A percentile compares a stretch with the other conserved stretches of the same genome.
phyloP scores from a whole-genome alignment of 2,113 vertebrate species.

The Leptocoma aspasia region DNA sequence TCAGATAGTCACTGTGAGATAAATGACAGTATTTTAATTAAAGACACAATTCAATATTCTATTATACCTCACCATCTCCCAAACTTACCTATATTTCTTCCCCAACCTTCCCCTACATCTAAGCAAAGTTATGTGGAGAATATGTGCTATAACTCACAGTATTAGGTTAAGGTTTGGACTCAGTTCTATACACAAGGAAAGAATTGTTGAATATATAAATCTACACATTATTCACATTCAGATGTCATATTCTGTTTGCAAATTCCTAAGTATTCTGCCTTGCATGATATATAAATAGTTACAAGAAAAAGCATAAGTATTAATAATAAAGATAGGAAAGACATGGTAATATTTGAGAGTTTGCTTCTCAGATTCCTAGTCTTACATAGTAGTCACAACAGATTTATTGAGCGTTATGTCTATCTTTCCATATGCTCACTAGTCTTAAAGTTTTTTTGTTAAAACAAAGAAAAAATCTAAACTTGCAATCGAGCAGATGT shows the following conservation, averaged over 20 bases:
- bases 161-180: background rate
- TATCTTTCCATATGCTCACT: background rate
- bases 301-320: background rate
- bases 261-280: background rate
- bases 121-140: background rate
- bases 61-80: background rate
- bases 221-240: background rate
- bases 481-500: background rate
- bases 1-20: background rate
- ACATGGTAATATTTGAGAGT: background rate
- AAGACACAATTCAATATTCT: background rate
- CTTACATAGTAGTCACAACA: background rate
- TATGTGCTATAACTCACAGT: background rate
- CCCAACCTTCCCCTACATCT: background rate
- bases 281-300: background rate
- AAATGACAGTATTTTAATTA: background rate
- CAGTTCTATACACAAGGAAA: background rate
- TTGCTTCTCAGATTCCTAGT: background rate
- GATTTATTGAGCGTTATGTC: background rate
- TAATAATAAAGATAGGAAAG: background rate
- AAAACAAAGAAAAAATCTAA: background rate
- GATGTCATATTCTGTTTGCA: background rate
- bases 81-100: background rate
- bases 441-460: background rate
- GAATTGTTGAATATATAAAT: background rate